Evolutionary conservation across 2,888 invertebrate species (phyloP), one percentile per base, ranked within the genome.

Genomic region (Pinctada fucata): DNA sequence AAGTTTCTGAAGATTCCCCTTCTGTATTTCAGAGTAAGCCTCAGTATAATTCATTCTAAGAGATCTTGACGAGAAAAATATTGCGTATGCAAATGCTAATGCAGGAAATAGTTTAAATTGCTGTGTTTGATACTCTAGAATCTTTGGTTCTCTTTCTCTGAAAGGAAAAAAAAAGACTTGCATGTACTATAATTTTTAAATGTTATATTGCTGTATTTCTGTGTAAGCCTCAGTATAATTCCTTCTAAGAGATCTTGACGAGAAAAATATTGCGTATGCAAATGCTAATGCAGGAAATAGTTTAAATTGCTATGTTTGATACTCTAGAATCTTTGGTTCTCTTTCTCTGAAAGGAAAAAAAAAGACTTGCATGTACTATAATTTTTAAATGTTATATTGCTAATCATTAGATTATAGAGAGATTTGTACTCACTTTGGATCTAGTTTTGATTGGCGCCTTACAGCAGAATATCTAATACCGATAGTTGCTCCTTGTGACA

Each of bases 231-330:
- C 31, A 31, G 31, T 31, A 31, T 31, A 31, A 31, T 31, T 31
- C 31, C 31, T 31, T 31, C 58, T 58, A 58, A 58, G 8, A 58
- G 13, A 58, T 13, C 58, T 58, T 8, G 8, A 10, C 8, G 8
- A 13, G 10, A 10, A 58, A 10, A 10, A 58, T 13, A 58, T 10
- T 8, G 8, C 8, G 13, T 8, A 58, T 10, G 8, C 13, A 58
- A 31, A 31, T 31, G 31, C 31, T 31, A 31, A 31, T 31, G 31
- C 31, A 31, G 31, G 31, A 31, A 31, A 31, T 31, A 99, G 92
- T 93, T 98, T 98, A 91, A 97, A 95, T 91, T 98, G 98, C 91
- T 99, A 99, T 0, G 98, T 97, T 82, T 97, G 95, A 91, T 97
- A 99, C 90, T 99, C 97, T 82, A 99, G 93, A 86, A 99, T 96